Evolutionary conservation across 2,888 invertebrate genomes (phyloP).

Genomic region (Folsomia candida): DNA sequence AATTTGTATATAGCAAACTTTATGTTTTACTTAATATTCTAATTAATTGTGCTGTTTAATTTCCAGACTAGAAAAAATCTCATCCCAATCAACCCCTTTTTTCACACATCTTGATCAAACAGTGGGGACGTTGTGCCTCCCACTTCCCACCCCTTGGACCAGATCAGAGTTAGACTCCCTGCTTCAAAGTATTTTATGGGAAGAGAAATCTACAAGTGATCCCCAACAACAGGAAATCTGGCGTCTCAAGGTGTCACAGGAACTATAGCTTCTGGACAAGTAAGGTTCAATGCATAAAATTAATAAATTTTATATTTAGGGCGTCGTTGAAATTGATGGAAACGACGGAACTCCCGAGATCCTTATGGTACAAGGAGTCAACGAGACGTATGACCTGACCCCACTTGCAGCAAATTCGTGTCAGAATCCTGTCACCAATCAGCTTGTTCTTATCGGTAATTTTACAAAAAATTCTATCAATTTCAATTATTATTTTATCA

Average conservation of each 20-base stretch:
- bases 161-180: slow-evolving; percentile 38
- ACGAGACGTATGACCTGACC: slow-evolving; percentile 48
- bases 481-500: neutral
- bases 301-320: too few species aligned
- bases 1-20: neutral
- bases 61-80: too few species aligned
- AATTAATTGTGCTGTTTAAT: too few species aligned
- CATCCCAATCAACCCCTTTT: too few species aligned
- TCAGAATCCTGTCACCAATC: too few species aligned
- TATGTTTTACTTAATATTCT: neutral
- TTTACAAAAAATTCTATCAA: neutral
- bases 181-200: slow-evolving; percentile 45
- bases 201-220: slow-evolving; percentile 15
- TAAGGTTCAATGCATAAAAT: too few species aligned
- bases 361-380: slow-evolving; percentile 49
- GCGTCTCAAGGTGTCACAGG: slow-evolving; percentile 38
- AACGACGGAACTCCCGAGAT: slow-evolving; percentile 4
- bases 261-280: too few species aligned
- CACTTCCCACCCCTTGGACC: slow-evolving; percentile 36
- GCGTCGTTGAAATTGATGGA: slow-evolving; percentile 1
- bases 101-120: slow-evolving; percentile 46
- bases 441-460: slow-evolving; percentile 30
- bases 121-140: slow-evolving; percentile 42
- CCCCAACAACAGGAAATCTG: slow-evolving; percentile 36
- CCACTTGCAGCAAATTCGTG: too few species aligned